Base-by-base conservation (phyloP, 2,797 vertebrate genomes). In the Manis crassicaudata region DNA sequence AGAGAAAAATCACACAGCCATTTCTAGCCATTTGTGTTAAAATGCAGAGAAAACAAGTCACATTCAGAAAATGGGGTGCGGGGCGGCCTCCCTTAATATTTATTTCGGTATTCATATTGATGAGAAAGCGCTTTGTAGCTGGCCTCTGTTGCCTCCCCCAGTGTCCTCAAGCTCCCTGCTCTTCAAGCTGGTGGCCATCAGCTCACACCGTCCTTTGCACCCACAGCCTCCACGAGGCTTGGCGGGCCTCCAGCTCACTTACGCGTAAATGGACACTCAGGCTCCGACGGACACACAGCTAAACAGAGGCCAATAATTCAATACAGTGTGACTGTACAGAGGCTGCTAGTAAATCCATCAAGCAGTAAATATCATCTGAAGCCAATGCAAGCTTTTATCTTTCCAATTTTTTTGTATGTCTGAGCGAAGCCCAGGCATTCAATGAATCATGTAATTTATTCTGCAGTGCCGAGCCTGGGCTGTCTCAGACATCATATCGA, bases 221-320 rank as follows among this genome's bases (percentile, higher is more conserved):
- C 97, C 97, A 97, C 97, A 98, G 97, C 97, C 98, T 98, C 97
- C 63, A 85, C 98, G 96, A 98, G 97, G 96, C 90, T 98, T 99
- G 98, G 98, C 98, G 83, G 95, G 94, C 94, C 98, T 99, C 99
- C 99, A 99, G 98, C 97, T 98, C 98, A 98, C 99, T 99, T 98
- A 98, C 9, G 90, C 98, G 98, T 99, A 99, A 99, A 99, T 98
- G 98, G 98, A 99, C 98, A 99, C 98, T 99, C 98, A 98, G 98
- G 98, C 98, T 98, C 98, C 92, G 4, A 97, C 0, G 73, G 98
- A 98, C 98, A 99, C 98, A 98, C 98, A 98, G 98, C 98, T 99
- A 99, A 99, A 98, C 98, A 98, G 98, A 98, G 98, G 98, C 98
- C 98, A 99, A 99, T 99, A 99, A 99, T 99, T 99, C 98, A 99